Evolutionary conservation across 1,140 invertebrate genomes (phyloP).

Genomic region (Pristionchus pacificus): DNA sequence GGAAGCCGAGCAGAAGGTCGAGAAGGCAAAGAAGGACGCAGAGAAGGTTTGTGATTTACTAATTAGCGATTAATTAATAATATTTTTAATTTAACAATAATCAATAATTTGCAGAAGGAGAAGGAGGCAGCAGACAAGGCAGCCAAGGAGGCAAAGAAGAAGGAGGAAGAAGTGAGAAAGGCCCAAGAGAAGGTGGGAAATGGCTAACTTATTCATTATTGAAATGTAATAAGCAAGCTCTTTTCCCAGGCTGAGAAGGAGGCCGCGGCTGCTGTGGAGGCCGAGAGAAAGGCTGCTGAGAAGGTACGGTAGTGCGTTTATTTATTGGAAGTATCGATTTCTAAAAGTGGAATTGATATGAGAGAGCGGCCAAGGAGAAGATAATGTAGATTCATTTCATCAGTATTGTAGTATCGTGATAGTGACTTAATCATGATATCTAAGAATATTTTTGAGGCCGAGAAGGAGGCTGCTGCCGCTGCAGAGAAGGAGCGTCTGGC

Average conservation of each 20-base stretch:
- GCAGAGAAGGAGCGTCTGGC: constrained; percentile 10
- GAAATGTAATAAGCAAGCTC: too few species aligned
- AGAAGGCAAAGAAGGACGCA: not conserved
- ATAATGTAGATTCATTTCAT: not conserved
- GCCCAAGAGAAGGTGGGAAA: too few species aligned
- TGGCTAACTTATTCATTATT: too few species aligned
- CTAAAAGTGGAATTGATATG: not conserved
- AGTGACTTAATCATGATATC: too few species aligned
- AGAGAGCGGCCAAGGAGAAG: not conserved
- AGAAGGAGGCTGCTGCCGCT: constrained; percentile 15
- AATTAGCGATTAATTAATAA: not conserved
- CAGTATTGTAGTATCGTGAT: too few species aligned
- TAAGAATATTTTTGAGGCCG: constrained; percentile 10
- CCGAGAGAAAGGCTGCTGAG: not conserved
- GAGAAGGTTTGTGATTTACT: not conserved
- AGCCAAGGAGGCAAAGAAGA: not conserved
- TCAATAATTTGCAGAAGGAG: not conserved
- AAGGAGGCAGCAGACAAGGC: not conserved
- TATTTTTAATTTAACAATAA: not conserved
- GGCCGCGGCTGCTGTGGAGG: not conserved
- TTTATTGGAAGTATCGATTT: not conserved
- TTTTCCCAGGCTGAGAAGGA: too few species aligned
- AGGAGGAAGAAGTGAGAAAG: too few species aligned
- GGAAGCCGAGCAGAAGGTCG: too few species aligned
- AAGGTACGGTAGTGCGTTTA: not conserved